Evolutionary conservation across 2,797 vertebrate species (phyloP).

Genomic region (Mus minutoides): DNA sequence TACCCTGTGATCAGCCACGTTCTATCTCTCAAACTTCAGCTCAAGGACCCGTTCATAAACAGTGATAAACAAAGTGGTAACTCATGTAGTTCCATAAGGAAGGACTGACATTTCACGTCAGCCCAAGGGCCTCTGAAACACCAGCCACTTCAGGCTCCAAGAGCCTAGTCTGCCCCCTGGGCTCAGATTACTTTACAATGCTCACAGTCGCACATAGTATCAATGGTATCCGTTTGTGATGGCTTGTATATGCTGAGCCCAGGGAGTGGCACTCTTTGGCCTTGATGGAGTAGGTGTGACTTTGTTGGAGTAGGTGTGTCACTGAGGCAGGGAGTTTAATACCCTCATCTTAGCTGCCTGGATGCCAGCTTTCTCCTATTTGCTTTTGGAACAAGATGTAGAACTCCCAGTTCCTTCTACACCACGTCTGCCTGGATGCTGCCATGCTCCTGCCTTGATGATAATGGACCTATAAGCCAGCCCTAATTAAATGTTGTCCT

Average conservation of each 20-base stretch:
- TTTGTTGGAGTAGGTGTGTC: neutral
- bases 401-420: neutral
- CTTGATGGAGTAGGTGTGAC: neutral
- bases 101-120: neutral
- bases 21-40: slow-evolving; percentile 16
- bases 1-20: neutral
- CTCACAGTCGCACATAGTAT: slow-evolving; percentile 16
- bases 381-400: neutral
- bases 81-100: neutral
- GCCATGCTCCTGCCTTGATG: neutral
- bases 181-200: slow-evolving; percentile 36
- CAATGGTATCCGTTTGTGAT: slow-evolving; percentile 4
- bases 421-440: neutral
- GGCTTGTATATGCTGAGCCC: neutral
- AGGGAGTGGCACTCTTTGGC: neutral
- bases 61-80: neutral
- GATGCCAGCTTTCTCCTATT: neutral
- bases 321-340: neutral
- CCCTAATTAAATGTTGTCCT: neutral
- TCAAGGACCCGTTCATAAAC: slow-evolving; percentile 1
- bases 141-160: neutral
- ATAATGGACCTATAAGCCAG: neutral
- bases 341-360: neutral
- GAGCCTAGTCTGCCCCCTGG: neutral
- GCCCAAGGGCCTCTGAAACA: slow-evolving; percentile 8